Percentiles rank a stretch among this genome's conserved stretches.
These are phyloP conservation scores for Lepidurus packardi DNA, from an alignment of 1,140 invertebrate species.

Conservation along the genomic window DNA sequence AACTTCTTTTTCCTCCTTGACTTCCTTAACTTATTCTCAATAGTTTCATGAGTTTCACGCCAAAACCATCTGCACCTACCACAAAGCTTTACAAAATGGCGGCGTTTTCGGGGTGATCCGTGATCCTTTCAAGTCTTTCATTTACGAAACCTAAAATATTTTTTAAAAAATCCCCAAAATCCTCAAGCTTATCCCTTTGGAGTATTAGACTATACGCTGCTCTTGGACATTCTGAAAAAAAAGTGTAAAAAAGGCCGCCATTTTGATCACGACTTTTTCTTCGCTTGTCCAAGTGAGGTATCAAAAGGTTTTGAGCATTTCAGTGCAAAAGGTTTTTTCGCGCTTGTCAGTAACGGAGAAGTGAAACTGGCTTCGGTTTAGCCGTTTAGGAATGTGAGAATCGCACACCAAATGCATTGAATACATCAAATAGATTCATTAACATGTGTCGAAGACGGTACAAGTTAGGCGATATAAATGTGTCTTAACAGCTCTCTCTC, in stretches of 20 bases:
- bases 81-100: background rate
- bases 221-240: too few species aligned
- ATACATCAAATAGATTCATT: background rate
- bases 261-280: background rate
- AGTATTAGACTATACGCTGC: too few species aligned
- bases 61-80: constrained; percentile 6
- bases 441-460: background rate
- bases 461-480: too few species aligned
- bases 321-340: too few species aligned
- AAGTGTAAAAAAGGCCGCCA: background rate
- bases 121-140: background rate
- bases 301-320: too few species aligned
- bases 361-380: too few species aligned
- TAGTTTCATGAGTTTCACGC: background rate
- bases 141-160: too few species aligned
- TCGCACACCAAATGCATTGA: too few species aligned
- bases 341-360: too few species aligned
- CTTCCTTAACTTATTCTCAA: background rate
- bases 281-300: background rate
- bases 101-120: background rate
- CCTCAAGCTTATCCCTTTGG: background rate
- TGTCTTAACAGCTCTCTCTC: background rate
- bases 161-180: too few species aligned
- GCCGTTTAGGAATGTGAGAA: too few species aligned
- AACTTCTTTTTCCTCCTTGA: background rate